phyloP scores from a whole-genome alignment of 2,797 vertebrate genomes.

The Falco concolor region DNA sequence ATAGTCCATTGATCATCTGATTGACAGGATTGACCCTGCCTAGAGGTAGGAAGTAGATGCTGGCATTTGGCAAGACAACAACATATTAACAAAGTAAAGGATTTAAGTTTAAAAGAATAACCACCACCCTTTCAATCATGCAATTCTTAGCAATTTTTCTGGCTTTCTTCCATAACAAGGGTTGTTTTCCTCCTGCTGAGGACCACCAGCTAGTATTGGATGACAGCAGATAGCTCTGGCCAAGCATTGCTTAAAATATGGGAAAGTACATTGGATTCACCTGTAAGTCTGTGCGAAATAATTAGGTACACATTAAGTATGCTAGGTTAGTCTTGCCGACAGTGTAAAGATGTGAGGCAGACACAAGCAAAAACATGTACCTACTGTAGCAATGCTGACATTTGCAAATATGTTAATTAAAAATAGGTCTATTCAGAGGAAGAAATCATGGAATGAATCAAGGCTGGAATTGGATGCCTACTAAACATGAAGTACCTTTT shows the following conservation, averaged over 20 bases:
- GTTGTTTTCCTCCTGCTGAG: neutral
- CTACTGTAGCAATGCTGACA: neutral
- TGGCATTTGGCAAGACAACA: neutral
- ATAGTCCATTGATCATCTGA: slow-evolving; percentile 77
- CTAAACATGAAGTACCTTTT: slow-evolving; percentile 1
- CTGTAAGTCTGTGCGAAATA: neutral
- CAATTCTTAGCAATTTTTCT: neutral
- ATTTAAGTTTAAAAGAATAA: neutral
- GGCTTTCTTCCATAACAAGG: neutral
- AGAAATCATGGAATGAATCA: neutral
- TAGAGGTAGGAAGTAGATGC: neutral
- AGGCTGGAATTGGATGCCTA: neutral
- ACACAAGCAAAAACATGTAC: neutral
- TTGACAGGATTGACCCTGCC: slow-evolving; percentile 72
- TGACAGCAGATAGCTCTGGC: neutral
- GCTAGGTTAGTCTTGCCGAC: neutral
- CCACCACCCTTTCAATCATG: neutral
- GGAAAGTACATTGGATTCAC: neutral
- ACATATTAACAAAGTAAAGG: neutral
- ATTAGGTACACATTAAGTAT: neutral
- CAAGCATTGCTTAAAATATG: neutral
- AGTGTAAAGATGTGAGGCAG: neutral
- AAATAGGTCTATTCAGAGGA: neutral
- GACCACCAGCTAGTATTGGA: neutral
- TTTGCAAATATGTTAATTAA: slow-evolving; percentile 31